phyloP scores from a whole-genome alignment of 2,113 vertebrate genomes.

The Gymnogyps californianus region DNA sequence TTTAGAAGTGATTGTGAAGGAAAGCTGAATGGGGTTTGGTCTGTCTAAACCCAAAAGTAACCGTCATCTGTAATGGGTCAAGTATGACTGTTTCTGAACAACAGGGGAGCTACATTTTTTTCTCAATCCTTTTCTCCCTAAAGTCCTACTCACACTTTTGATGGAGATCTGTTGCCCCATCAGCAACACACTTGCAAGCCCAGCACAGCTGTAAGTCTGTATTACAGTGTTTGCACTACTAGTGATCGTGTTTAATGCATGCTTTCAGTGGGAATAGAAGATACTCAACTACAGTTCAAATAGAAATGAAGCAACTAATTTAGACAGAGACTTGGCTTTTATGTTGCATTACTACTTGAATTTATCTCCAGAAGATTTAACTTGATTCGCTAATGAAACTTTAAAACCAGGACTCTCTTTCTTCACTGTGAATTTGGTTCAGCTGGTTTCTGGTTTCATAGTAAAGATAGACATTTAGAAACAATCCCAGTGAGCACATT shows the following conservation, averaged over 20 bases:
- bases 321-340: not conserved
- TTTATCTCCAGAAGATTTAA: not conserved
- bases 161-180: not conserved
- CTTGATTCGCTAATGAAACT: not conserved
- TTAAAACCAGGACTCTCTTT: not conserved
- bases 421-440: not conserved
- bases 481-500: not conserved
- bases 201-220: not conserved
- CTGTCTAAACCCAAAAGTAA: not conserved
- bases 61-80: not conserved
- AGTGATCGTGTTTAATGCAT: not conserved
- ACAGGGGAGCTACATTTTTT: not conserved
- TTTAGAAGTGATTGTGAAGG: not conserved
- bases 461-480: not conserved
- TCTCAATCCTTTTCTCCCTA: not conserved
- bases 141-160: not conserved
- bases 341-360: not conserved
- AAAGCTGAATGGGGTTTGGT: not conserved
- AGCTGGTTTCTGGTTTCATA: not conserved
- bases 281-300: not conserved
- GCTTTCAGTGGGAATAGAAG: not conserved
- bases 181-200: not conserved
- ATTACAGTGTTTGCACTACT: not conserved
- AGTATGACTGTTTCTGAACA: not conserved
- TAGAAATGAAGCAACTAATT: not conserved